Base-by-base conservation (phyloP, 1,140 invertebrate genomes). In the Pogonomyrmex barbatus region DNA sequence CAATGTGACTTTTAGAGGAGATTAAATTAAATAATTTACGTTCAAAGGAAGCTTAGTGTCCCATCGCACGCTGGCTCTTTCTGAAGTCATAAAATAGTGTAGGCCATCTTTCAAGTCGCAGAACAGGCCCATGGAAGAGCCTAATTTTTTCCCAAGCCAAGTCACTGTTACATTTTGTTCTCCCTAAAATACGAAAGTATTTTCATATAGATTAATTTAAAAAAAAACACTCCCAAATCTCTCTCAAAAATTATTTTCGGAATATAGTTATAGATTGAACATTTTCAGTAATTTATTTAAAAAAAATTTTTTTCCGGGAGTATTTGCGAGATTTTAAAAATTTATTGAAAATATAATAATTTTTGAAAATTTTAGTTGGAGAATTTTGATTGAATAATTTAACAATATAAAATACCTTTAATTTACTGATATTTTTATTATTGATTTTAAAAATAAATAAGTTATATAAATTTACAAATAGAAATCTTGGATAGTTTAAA, bases 51-150 rank as follows among this genome's bases (percentile, higher is more conserved):
- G 83, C 56, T 88, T 89, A 12, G 87, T 90, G 75, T 93, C 90
- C 92, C 92, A 93, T 17, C 92, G 90, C 4, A 93, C 92, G 54
- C 90, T 92, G 12, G 92, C 92, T 67, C 87, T 81, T 45, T 92
- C 89, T 2, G 90, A 86, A 17, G 88, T 78, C 87, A 93, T 84
- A 83, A 93, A 93, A 73, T 93, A 93, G 30, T 92, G 93, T 33
- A 93, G 90, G 45, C 92, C 93, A 3, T 81, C 87, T 65, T 90
- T 88, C 56, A 83, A 68, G 60, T 93, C 92, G 62, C 83, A 83
- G 12, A 89, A 68, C 9, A 93, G 71, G 5, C 92, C 93, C 0
- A 85, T 83, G 10, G 92, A 93, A 39, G 79, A 67, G n/a, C 91
- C 93, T 81, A 93, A 86, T 90, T 93, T 92, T 9, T 68, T 85